A percentile compares a stretch with the other conserved stretches of the same genome.
Conservation (phyloP, 2,113 vertebrate genomes). For the Lontra canadensis region DNA sequence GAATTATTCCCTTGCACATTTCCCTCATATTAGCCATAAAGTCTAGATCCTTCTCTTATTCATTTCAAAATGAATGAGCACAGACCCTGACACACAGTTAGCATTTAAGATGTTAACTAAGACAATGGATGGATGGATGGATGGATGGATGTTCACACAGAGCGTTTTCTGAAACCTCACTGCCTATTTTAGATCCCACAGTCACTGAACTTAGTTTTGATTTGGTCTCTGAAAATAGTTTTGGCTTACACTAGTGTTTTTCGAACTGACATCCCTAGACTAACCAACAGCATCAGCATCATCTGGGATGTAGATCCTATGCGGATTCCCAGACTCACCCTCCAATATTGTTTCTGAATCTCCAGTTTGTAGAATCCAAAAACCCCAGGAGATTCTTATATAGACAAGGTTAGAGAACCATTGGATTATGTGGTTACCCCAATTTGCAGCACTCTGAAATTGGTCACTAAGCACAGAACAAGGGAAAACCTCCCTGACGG, state of each 20-base stretch:
- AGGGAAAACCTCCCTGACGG: neutral
- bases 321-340: neutral
- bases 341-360: neutral
- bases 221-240: conserved; percentile 24
- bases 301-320: neutral
- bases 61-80: neutral
- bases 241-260: neutral
- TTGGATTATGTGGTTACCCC: neutral
- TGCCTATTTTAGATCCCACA: neutral
- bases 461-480: neutral
- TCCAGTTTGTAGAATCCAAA: neutral
- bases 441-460: neutral
- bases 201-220: neutral
- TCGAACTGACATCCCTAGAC: neutral
- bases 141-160: neutral
- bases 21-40: neutral
- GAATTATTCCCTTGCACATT: neutral
- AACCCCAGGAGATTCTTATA: neutral
- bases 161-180: neutral
- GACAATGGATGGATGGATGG: neutral
- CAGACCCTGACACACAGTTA: neutral
- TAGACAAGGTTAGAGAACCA: neutral
- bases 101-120: neutral
- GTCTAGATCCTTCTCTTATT: neutral
- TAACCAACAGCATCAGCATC: neutral